Percentiles rank a stretch among this genome's conserved stretches.
These are phyloP conservation scores for Drosophila elegans DNA, from an alignment of 1,140 invertebrate species.

Conservation along the genomic window DNA sequence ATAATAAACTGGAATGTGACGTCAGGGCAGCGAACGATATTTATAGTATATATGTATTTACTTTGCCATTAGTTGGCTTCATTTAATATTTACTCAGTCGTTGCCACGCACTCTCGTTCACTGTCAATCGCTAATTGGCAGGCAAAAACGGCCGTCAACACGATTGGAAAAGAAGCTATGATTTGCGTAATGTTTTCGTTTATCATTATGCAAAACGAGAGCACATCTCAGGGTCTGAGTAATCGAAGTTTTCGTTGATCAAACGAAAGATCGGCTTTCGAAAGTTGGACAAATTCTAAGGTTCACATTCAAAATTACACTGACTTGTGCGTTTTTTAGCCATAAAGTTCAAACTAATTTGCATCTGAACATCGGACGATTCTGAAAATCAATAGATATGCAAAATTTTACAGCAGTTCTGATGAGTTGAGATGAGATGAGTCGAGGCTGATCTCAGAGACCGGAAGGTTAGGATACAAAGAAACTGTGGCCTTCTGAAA, in stretches of 20 bases:
- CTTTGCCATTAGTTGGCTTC: constrained; percentile 30
- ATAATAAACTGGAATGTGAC: constrained; percentile 63
- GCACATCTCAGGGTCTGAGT: not conserved
- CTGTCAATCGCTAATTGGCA: constrained; percentile 54
- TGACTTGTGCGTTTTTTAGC: constrained; percentile 27
- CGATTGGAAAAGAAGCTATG: constrained; percentile 22
- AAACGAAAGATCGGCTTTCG: not conserved
- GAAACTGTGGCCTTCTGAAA: constrained; percentile 19
- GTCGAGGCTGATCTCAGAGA: constrained; percentile 21
- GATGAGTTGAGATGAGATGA: constrained; percentile 20
- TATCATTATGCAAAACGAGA: constrained; percentile 41
- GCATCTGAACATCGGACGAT: constrained; percentile 50
- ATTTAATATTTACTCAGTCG: constrained; percentile 34
- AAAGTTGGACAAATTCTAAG: constrained; percentile 29
- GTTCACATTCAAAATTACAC: constrained; percentile 52
- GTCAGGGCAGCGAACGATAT: constrained; percentile 46
- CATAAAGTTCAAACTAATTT: constrained; percentile 52
- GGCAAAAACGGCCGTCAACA: constrained; percentile 29
- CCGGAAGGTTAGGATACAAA: constrained; percentile 7
- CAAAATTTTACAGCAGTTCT: constrained; percentile 60
- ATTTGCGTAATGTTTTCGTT: constrained; percentile 27
- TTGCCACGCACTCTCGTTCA: constrained; percentile 44
- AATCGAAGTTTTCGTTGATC: not conserved
- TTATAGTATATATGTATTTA: constrained; percentile 37
- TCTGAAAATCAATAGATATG: constrained; percentile 61